Base-by-base conservation (phyloP, 2,113 vertebrate genomes). In the Bubalus kerabau region DNA sequence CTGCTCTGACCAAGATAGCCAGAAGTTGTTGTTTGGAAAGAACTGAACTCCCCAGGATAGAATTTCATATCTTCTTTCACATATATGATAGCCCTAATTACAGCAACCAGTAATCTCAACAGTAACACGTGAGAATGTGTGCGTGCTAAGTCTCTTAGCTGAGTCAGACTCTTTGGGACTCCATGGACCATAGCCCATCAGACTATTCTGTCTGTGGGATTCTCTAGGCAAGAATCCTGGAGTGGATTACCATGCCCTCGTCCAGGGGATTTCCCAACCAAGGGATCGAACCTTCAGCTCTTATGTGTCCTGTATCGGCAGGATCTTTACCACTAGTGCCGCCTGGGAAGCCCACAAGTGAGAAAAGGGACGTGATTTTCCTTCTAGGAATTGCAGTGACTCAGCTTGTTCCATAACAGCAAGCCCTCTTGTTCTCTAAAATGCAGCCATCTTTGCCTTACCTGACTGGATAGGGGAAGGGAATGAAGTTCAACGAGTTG, bases 111-210 rank as follows among this genome's bases (percentile, higher is more conserved):
- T 74, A 74, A 74, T 74, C 36, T 40, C 67, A 23, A 12, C 16
- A 40, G 19, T 36, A 67, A 67, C n/a, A 67, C 17, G 2, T 11
- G 64, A 11, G 64, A 67, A 36, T 36, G 17, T 2, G 0, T 36
- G 32, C 9, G 0, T 36, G 8, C 17, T 36, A 32, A 62, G 1
- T 16, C 60, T 64, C 60, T 7, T 14, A 32, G 30, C 21, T 67
- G 17, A 11, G 64, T 67, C 17, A 67, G n/a, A 36, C n/a, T 21
- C 32, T 21, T 67, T 67, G 64, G 0, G 4, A 67, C 7, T 17
- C 64, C n/a, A 36, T 5, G n/a, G n/a, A 36, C 64, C n/a, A 11
- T 21, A 67, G 64, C 17, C 64, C 64, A 36, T 1, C n/a, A 67
- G 64, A 11, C 32, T 36, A 1, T 21, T 67, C 64, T 21, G 64